Evolutionary conservation across 2,888 invertebrate genomes (phyloP).

Genomic region (Caenorhabditis japonica): DNA sequence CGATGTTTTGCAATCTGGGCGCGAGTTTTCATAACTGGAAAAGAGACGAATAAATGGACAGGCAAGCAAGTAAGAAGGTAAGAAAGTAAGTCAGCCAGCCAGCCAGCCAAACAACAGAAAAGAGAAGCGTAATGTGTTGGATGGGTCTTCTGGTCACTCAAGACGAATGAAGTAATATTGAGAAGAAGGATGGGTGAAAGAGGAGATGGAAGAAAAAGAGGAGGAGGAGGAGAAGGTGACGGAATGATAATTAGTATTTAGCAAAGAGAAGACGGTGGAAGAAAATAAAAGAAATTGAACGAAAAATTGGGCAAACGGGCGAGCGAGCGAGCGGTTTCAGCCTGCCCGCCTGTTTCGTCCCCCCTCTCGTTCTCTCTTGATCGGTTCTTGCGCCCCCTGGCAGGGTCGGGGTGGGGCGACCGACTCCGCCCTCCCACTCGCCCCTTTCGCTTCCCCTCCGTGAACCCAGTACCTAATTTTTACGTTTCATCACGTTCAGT

Average conservation of each 20-base stretch:
- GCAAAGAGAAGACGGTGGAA: constrained; percentile 22
- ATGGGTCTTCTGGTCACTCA: constrained; percentile 49
- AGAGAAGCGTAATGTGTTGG: constrained; percentile 42
- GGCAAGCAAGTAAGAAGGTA: no score
- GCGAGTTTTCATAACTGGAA: constrained; percentile 51
- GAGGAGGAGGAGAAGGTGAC: constrained; percentile 12
- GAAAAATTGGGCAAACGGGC: constrained; percentile 10
- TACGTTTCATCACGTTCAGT: no score
- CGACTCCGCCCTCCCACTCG: no score
- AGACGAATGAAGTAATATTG: constrained; percentile 42
- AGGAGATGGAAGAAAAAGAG: constrained; percentile 16
- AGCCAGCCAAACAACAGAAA: no score
- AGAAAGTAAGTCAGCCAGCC: no score
- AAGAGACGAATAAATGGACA: constrained; percentile 8
- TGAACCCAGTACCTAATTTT: no score
- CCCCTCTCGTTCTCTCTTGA: no score
- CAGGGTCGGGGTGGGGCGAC: constrained; percentile 41
- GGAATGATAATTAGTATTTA: constrained; percentile 49
- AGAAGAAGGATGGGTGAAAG: constrained; percentile 16
- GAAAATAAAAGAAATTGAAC: constrained; percentile 20
- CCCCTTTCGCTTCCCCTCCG: no score
- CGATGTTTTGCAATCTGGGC: constrained; percentile 51
- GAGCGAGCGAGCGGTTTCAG: constrained; percentile 35
- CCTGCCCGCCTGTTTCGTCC: no score
- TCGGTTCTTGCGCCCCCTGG: constrained; percentile 38